Evolutionary conservation across 1,140 invertebrate genomes (phyloP), one percentile per base, ranked within the genome.

Genomic region (Sinonovacula constricta): DNA sequence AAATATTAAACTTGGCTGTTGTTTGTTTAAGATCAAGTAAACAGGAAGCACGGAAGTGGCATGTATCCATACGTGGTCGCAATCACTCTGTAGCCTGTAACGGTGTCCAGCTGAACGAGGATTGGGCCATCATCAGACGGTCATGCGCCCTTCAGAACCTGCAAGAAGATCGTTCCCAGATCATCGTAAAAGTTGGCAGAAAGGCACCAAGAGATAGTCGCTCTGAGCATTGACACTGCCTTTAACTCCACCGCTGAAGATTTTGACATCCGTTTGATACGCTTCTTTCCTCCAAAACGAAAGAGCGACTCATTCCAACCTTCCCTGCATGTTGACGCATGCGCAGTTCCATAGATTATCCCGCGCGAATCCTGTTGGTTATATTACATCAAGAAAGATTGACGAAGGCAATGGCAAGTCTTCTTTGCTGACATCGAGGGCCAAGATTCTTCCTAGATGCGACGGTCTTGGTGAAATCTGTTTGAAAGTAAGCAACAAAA

Each of bases 301-400:
- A 62, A 53, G 14, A 15, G 12, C 1, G 14, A 34, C n/a, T 49
- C 26, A 1, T 15, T 33, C 1, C 0, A 18, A n/a, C 15, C 24
- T 69, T 30, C 75, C 75, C 10, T 78, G 75, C 45, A 70, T 78
- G 36, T 33, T 78, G 24, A 62, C 75, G 3, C 67, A 69, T 51
- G 14, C 66, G 28, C 75, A 78, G 22, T 78, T 60, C 49, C 49
- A 78, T 31, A 39, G 70, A 36, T 54, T 78, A 22, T 69, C 66
- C 5, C 54, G 31, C 2, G 66, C 33, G 0, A 59, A 60, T 15
- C 34, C 39, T 31, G 66, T 60, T 63, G 75, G 63, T 3, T 36
- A 69, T 12, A 62, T 69, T 28, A 69, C 75, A 51, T 60, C 33
- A 45, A 69, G 57, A 34, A 12, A 24, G 14, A 67, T n/a, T 14